phyloP scores from a whole-genome alignment of 2,797 vertebrate species.

The Syngnathus acus region DNA sequence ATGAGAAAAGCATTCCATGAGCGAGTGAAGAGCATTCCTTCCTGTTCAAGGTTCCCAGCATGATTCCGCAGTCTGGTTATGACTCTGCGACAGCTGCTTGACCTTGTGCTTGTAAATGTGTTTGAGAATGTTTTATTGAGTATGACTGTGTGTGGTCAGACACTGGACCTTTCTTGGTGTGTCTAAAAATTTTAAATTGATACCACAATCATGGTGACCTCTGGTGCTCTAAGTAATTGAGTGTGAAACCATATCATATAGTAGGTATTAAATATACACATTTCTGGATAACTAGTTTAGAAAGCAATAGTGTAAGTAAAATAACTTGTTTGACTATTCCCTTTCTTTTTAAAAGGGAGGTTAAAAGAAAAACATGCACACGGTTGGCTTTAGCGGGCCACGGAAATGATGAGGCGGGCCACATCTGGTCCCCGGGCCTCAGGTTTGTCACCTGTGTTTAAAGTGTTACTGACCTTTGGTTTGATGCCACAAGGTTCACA shows the following conservation, averaged over 20 bases:
- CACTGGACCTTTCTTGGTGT: constrained; percentile 40
- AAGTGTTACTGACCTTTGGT: constrained; percentile 53
- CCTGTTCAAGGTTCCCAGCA: constrained; percentile 67
- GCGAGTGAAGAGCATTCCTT: constrained; percentile 62
- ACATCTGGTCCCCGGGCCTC: not conserved
- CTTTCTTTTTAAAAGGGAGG: too few species aligned
- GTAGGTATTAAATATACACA: not conserved
- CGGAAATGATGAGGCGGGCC: not conserved
- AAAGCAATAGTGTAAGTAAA: too few species aligned
- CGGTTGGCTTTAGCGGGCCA: not conserved
- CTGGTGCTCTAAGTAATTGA: constrained; percentile 25
- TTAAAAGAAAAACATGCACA: not conserved
- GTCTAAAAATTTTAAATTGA: constrained; percentile 24
- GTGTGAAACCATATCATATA: not conserved
- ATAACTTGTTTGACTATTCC: too few species aligned
- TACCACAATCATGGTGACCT: constrained; percentile 40
- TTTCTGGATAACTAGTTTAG: too few species aligned
- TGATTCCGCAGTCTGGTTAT: constrained; percentile 60
- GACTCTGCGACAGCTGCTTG: constrained; percentile 76
- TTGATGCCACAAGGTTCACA: constrained; percentile 31
- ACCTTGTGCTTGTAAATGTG: constrained; percentile 56
- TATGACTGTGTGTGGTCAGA: not conserved
- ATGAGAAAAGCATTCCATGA: constrained; percentile 57
- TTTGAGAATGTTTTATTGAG: not conserved
- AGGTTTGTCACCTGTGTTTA: not conserved